A percentile compares a stretch with the other conserved stretches of the same genome.
Conservation (phyloP, 2,888 invertebrate genomes). For the Hemithea aestivaria region DNA sequence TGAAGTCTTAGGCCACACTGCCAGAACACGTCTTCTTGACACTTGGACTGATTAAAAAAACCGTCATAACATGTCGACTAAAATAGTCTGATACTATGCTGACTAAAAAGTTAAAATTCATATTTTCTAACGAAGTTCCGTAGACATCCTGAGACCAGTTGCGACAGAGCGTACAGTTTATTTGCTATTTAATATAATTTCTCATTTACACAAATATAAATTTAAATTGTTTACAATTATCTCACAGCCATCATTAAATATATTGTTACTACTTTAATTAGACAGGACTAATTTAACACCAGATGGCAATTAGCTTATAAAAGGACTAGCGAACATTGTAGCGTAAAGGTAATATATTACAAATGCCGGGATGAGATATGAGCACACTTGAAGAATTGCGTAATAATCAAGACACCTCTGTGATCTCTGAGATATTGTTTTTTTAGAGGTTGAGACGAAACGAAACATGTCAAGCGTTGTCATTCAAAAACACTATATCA, state of each 20-base stretch:
- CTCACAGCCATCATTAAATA: constrained; percentile 80
- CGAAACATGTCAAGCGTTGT: too few species aligned
- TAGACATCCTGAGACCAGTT: constrained; percentile 38
- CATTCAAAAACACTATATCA: too few species aligned
- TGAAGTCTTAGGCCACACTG: too few species aligned
- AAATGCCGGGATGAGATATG: too few species aligned
- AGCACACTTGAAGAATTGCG: too few species aligned
- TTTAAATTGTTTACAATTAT: constrained; percentile 78
- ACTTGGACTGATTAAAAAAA: too few species aligned
- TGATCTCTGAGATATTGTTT: too few species aligned
- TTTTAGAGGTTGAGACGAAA: too few species aligned
- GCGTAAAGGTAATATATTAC: constrained; percentile 44
- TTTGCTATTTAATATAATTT: constrained; percentile 55
- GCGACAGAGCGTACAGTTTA: constrained; percentile 52
- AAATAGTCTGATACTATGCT: too few species aligned
- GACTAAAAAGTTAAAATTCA: constrained; percentile 3
- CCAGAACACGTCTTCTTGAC: too few species aligned
- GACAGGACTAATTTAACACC: constrained; percentile 74
- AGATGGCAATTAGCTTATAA: constrained; percentile 74
- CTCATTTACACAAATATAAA: constrained; percentile 74
- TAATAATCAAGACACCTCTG: too few species aligned
- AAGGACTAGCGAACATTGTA: constrained; percentile 75
- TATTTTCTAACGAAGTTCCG: constrained; percentile 28
- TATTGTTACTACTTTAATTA: constrained; percentile 78
- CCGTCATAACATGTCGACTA: too few species aligned